phyloP scores from a whole-genome alignment of 2,113 vertebrate species.

The Ovis canadensis region DNA sequence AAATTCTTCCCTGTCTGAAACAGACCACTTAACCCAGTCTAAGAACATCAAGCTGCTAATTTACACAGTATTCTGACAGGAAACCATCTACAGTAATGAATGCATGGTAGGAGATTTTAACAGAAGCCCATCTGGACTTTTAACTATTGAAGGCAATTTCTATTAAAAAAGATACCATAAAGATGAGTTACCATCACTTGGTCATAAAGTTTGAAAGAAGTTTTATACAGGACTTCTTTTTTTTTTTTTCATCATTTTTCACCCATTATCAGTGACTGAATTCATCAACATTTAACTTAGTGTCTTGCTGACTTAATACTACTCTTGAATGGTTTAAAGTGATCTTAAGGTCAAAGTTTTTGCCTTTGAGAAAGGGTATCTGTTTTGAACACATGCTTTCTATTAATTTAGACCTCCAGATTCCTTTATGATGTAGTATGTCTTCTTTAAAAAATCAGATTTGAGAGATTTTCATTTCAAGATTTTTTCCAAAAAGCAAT shows the following conservation, averaged over 20 bases:
- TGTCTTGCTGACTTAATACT: neutral
- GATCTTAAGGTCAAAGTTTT: neutral
- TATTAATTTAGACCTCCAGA: neutral
- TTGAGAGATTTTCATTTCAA: neutral
- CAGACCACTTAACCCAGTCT: slow-evolving; percentile 58
- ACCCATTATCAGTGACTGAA: neutral
- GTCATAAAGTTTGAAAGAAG: neutral
- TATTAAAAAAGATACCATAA: slow-evolving; percentile 28
- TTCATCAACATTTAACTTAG: neutral
- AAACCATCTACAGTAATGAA: slow-evolving; percentile 35
- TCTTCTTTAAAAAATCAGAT: neutral
- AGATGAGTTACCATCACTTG: slow-evolving; percentile 1
- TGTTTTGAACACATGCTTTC: neutral
- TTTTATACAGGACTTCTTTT: neutral
- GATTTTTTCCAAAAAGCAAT: neutral
- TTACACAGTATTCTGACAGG: slow-evolving; percentile 60
- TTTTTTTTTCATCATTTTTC: neutral
- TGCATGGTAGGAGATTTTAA: slow-evolving; percentile 38
- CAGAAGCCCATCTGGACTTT: slow-evolving; percentile 48
- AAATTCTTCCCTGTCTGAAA: slow-evolving; percentile 67
- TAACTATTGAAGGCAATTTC: slow-evolving; percentile 12
- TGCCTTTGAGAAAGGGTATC: neutral
- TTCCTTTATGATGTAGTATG: neutral
- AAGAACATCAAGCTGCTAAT: slow-evolving; percentile 57
- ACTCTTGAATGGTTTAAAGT: neutral